These are phyloP conservation scores for Atethmia centrago DNA, from an alignment of 2,888 invertebrate genomes.

Conservation along the genomic window DNA sequence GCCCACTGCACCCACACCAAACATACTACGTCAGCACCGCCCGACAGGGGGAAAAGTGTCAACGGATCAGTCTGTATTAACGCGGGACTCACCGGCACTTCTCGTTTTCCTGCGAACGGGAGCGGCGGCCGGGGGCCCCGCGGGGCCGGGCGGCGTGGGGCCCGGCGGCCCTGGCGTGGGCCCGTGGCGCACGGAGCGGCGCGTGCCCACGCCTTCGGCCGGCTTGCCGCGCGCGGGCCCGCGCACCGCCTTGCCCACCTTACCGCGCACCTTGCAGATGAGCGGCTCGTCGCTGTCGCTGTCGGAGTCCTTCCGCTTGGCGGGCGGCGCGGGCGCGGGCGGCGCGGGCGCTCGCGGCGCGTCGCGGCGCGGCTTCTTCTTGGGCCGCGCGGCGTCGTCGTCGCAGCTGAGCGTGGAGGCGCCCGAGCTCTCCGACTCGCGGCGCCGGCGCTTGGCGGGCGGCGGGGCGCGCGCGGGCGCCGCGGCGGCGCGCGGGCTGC, in stretches of 20 bases:
- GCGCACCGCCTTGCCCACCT: slow-evolving; percentile 67
- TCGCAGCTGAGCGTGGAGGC: slow-evolving; percentile 92
- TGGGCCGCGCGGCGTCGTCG: slow-evolving; percentile 82
- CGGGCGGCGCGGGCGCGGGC: slow-evolving; percentile 83
- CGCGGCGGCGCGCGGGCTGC: slow-evolving; percentile 73
- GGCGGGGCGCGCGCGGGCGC: slow-evolving; percentile 68
- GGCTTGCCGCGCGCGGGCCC: slow-evolving; percentile 64
- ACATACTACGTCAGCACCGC: slow-evolving; percentile 43
- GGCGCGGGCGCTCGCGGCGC: slow-evolving; percentile 88
- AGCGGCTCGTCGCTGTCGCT: slow-evolving; percentile 96
- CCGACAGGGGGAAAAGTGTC: slow-evolving; percentile 14
- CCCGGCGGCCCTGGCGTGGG: slow-evolving; percentile 75
- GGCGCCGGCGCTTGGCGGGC: slow-evolving; percentile 93
- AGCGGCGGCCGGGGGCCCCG: slow-evolving; percentile 74
- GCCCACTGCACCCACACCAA: slow-evolving; percentile 76
- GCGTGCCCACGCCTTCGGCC: slow-evolving; percentile 88
- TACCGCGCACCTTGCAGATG: slow-evolving; percentile 92
- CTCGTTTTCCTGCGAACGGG: slow-evolving; percentile 91
- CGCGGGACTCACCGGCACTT: slow-evolving; percentile 91
- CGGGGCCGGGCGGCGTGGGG: slow-evolving; percentile 71
- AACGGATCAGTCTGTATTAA: slow-evolving; percentile 38
- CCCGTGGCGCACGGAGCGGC: slow-evolving; percentile 90
- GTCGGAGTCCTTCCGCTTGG: slow-evolving; percentile 92
- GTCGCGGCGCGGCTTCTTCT: slow-evolving; percentile 82
- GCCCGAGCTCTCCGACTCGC: slow-evolving; percentile 94